Evolutionary conservation across 2,888 invertebrate species (phyloP).

Genomic region (Agapetus fuscipes): DNA sequence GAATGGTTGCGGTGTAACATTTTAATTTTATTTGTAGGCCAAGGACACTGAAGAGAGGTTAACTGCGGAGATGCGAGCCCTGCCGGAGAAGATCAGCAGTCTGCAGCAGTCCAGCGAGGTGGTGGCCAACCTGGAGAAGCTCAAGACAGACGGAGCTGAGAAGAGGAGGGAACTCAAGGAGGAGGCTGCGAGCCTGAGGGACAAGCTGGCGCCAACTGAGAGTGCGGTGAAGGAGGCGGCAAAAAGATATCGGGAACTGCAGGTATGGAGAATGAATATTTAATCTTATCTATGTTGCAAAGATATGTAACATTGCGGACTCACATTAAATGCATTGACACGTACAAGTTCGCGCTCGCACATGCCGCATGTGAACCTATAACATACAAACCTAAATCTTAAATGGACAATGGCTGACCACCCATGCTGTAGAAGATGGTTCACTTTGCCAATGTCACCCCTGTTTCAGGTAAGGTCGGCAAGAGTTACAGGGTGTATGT

Average conservation of each 20-base stretch:
- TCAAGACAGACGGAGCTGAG: constrained; percentile 45
- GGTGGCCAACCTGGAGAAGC: constrained; percentile 50
- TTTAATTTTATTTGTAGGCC: constrained; percentile 32
- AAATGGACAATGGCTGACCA: too few species aligned
- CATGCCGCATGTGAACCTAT: too few species aligned
- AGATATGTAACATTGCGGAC: too few species aligned
- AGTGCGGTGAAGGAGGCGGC: constrained; percentile 41
- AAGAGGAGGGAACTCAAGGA: constrained; percentile 44
- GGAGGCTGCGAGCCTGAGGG: constrained; percentile 41
- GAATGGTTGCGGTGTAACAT: too few species aligned
- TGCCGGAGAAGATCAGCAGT: constrained; percentile 56
- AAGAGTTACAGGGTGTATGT: too few species aligned
- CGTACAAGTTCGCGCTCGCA: too few species aligned
- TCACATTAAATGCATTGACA: too few species aligned
- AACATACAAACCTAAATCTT: too few species aligned
- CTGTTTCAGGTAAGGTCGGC: too few species aligned
- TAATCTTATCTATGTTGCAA: too few species aligned
- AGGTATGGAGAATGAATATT: constrained; percentile 26
- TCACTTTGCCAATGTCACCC: too few species aligned
- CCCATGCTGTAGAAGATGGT: too few species aligned
- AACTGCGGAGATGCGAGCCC: constrained; percentile 49
- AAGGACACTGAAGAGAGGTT: constrained; percentile 41
- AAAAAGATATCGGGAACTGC: constrained; percentile 43
- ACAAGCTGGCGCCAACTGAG: constrained; percentile 38
- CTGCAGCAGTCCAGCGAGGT: constrained; percentile 54